These are phyloP conservation scores for Synanthedon myopaeformis DNA, from an alignment of 2,888 invertebrate species.

Conservation along the genomic window DNA sequence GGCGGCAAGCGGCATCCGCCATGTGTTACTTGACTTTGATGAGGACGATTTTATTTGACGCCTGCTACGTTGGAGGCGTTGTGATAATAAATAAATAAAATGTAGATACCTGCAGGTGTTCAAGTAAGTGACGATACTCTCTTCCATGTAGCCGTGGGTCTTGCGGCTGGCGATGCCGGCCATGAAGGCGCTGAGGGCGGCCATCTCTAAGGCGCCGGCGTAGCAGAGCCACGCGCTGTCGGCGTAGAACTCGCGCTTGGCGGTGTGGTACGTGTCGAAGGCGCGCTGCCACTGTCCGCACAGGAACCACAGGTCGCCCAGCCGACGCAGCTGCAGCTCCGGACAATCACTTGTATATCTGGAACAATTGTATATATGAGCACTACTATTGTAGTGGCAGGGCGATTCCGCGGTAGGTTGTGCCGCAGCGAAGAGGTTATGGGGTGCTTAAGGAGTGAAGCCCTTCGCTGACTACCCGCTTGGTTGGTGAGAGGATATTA, in stretches of 20 bases:
- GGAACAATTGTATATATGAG: slow-evolving; percentile 12
- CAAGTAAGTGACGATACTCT: slow-evolving; percentile 91
- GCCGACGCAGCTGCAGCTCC: slow-evolving; percentile 90
- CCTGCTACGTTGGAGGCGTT: too few relatives aligned
- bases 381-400: too few relatives aligned
- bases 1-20: too few relatives aligned
- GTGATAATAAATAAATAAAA: too few relatives aligned
- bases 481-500: too few relatives aligned
- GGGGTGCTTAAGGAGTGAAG: too few relatives aligned
- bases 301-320: slow-evolving; percentile 96
- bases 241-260: slow-evolving; percentile 96
- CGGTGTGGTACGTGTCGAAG: slow-evolving; percentile 93
- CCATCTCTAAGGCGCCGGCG: slow-evolving; percentile 97
- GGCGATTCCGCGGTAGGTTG: not conserved
- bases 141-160: slow-evolving; percentile 92
- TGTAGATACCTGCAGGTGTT: slow-evolving; percentile 89
- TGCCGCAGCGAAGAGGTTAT: too few relatives aligned
- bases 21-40: too few relatives aligned
- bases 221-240: slow-evolving; percentile 98
- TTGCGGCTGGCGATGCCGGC: slow-evolving; percentile 82
- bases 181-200: slow-evolving; percentile 92
- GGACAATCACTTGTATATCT: slow-evolving; percentile 87
- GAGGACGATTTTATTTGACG: too few relatives aligned
- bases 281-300: slow-evolving; percentile 94
- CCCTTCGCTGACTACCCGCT: too few relatives aligned